Evolutionary conservation across 2,113 vertebrate species (phyloP).

Genomic region (Mirza zaza): DNA sequence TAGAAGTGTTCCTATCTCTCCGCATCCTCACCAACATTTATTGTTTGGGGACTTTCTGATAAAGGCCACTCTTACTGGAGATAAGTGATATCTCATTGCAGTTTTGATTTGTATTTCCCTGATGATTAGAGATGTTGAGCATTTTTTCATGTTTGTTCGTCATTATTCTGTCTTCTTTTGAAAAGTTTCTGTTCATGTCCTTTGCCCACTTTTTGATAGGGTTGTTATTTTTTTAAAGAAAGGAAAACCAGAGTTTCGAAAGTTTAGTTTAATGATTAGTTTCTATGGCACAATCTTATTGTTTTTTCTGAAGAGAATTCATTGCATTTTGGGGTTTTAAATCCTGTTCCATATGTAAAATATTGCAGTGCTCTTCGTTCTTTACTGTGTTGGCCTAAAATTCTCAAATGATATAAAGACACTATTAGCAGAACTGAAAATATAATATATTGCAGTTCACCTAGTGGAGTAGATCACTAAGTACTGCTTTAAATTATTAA

Average conservation of each 20-base stretch:
- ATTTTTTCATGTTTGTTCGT: too few relatives aligned
- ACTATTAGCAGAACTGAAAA: background rate
- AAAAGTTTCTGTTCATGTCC: too few relatives aligned
- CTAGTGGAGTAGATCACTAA: background rate
- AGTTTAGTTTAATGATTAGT: conserved; percentile 35
- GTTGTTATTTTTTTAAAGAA: background rate
- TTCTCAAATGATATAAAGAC: background rate
- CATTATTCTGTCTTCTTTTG: too few relatives aligned
- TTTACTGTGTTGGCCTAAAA: background rate
- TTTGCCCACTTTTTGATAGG: too few relatives aligned
- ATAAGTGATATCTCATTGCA: too few relatives aligned
- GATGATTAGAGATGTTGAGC: too few relatives aligned
- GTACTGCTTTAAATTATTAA: background rate
- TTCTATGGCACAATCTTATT: background rate
- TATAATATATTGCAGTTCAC: background rate
- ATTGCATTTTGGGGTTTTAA: background rate
- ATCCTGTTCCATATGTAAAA: background rate
- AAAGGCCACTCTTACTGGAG: too few relatives aligned
- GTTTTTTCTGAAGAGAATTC: background rate
- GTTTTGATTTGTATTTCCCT: too few relatives aligned
- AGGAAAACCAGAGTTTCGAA: conserved; percentile 45
- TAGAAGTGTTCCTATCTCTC: too few relatives aligned
- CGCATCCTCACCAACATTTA: too few relatives aligned
- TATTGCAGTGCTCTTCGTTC: background rate
- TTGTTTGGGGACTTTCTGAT: too few relatives aligned